phyloP scores from a whole-genome alignment of 2,113 vertebrate species.

The Podocnemis expansa region DNA sequence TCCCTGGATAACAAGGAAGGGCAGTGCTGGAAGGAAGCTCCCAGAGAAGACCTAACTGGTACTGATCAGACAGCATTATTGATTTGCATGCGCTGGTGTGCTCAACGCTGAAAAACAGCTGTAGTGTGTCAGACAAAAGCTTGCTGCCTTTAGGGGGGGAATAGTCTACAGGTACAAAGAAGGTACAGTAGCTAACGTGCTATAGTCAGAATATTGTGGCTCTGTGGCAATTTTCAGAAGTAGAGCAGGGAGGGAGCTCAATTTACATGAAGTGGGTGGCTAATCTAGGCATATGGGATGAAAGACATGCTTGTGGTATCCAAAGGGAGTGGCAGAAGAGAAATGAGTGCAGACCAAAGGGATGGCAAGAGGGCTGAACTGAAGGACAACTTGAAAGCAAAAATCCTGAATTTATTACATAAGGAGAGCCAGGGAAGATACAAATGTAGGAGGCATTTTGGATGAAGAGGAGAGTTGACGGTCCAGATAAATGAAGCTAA shows the following conservation, averaged over 20 bases:
- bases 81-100: fast-evolving
- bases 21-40: background rate
- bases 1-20: background rate
- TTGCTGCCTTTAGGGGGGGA: background rate
- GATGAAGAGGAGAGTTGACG: background rate
- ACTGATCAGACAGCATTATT: fast-evolving
- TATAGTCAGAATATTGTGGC: conserved; percentile 17
- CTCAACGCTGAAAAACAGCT: background rate
- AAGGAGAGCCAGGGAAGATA: background rate
- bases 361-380: background rate
- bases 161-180: background rate
- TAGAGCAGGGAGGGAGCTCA: conserved; percentile 4
- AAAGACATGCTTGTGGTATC: conserved; percentile 29
- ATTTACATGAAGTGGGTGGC: background rate
- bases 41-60: background rate
- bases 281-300: background rate
- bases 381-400: background rate
- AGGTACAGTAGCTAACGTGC: fast-evolving
- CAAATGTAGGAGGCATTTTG: background rate
- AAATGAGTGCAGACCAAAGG: conserved; percentile 5
- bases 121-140: background rate
- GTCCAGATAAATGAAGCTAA: background rate
- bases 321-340: background rate
- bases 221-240: background rate
- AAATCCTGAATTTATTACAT: background rate